Percentiles rank a stretch among this genome's conserved stretches.
Conservation (phyloP, 2,113 vertebrate species). For the Panthera uncia region DNA sequence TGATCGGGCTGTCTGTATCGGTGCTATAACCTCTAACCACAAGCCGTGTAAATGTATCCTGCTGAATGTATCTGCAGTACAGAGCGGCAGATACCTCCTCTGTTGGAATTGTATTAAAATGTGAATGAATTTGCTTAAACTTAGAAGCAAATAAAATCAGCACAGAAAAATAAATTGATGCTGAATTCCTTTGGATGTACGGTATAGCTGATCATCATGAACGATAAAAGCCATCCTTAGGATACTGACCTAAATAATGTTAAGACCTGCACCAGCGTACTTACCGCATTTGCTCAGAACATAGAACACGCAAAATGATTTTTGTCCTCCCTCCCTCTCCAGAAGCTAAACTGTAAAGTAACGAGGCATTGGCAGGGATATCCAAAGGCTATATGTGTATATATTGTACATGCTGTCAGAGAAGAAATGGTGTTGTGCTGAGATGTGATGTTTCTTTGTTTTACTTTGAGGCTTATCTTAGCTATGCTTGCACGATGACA, state of each 20-base stretch:
- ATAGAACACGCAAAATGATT: constrained; percentile 80
- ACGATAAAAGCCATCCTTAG: constrained; percentile 81
- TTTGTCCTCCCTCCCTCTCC: constrained; percentile 43
- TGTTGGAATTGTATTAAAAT: constrained; percentile 75
- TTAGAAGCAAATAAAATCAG: constrained; percentile 76
- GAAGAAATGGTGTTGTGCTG: constrained; percentile 44
- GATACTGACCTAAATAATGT: constrained; percentile 87
- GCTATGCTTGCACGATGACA: constrained; percentile 83
- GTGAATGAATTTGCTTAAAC: constrained; percentile 79
- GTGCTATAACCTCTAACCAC: constrained; percentile 88
- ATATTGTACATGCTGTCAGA: not conserved
- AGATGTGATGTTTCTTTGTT: constrained; percentile 77
- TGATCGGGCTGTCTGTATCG: constrained; percentile 86
- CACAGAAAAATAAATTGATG: constrained; percentile 74
- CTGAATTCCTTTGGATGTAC: constrained; percentile 69
- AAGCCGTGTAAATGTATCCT: constrained; percentile 83
- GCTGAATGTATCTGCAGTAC: constrained; percentile 89
- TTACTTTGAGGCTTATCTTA: constrained; percentile 83
- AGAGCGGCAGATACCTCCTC: constrained; percentile 83
- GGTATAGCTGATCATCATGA: constrained; percentile 63
- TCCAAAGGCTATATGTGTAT: constrained; percentile 58
- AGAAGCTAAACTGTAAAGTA: constrained; percentile 81
- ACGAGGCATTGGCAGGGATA: constrained; percentile 74
- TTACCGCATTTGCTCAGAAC: constrained; percentile 77
- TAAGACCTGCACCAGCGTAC: constrained; percentile 81